These are phyloP conservation scores for Leptinotarsa haldemani DNA, from an alignment of 2,888 invertebrate species.

Conservation along the genomic window DNA sequence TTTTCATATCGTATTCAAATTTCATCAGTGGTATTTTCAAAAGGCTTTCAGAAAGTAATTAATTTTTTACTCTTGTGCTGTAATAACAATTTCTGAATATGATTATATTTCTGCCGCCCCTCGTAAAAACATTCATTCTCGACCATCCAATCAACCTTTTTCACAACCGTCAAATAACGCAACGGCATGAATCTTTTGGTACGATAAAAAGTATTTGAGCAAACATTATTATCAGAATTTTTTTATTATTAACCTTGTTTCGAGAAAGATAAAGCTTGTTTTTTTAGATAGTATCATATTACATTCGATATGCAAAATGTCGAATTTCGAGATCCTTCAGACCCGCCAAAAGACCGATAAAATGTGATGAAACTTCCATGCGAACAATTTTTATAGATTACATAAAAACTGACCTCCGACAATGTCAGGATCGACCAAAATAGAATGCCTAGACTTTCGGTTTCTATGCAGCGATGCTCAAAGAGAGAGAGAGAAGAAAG, in stretches of 20 bases:
- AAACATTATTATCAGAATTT: constrained; percentile 17
- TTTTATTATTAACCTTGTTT: constrained; percentile 2
- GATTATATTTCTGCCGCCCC: too few species aligned
- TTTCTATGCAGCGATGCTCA: constrained; percentile 46
- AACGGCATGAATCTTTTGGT: too few species aligned
- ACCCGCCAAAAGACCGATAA: background rate
- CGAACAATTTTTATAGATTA: constrained; percentile 51
- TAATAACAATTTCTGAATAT: too few species aligned
- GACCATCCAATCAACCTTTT: background rate
- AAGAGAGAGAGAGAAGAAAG: constrained; percentile 3
- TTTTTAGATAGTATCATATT: constrained; percentile 1
- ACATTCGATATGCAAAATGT: background rate
- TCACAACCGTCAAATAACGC: too few species aligned
- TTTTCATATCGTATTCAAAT: too few species aligned
- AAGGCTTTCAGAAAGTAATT: too few species aligned
- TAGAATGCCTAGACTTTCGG: constrained; percentile 53
- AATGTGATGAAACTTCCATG: constrained; percentile 16
- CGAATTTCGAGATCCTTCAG: background rate
- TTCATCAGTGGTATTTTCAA: too few species aligned
- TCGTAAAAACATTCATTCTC: too few species aligned
- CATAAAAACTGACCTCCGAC: constrained; percentile 65
- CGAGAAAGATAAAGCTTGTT: constrained; percentile 1
- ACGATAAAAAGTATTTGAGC: background rate
- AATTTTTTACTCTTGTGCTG: too few species aligned
- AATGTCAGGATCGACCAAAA: constrained; percentile 61